Evolutionary conservation across 2,888 invertebrate species (phyloP), one percentile per base, ranked within the genome.

Genomic region (Sarcophaga caerulescens): DNA sequence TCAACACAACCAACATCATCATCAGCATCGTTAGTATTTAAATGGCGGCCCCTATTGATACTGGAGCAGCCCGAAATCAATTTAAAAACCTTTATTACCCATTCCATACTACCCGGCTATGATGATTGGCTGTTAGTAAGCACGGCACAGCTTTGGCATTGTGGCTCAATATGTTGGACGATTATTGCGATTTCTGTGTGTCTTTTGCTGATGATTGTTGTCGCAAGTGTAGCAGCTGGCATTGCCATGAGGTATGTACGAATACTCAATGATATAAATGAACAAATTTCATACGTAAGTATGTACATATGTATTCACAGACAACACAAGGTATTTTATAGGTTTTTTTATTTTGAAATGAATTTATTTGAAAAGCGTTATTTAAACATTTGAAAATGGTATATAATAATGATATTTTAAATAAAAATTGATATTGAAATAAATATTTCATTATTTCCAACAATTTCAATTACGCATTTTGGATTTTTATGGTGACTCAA

Each of bases 11-110:
- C 71, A 60, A 79, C 63, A 44, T 14, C 80, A 44, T 14, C 80
- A 65, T 63, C 69, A 73, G 59, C 74, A 44, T 60, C 79, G 47
- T 68, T 78, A 35, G 71, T 70, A 57, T 90, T 91, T 77, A 92
- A 91, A 86, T 93, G 93, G 93, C 91, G 93, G 19, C 93, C 93
- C 6, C 88, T 93, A 87, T 89, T 93, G 77, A 93, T 93, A 84
- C 89, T 93, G 77, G 93, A 93, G 88, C 91, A 92, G 77, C 91
- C 90, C 59, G 90, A 90, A 88, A 89, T 90, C 65, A 89, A 90
- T 74, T 88, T 88, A 14, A 90, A 89, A 57, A 89, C 89, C 57
- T 93, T 92, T 84, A 92, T 92, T 52, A 92, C 93, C 44, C 93
- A 93, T 88, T 92, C 93, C 62, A 91, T 93, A 62, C 88, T 92